Base-by-base conservation (phyloP, 2,888 invertebrate species). In the Heliconius hortense region DNA sequence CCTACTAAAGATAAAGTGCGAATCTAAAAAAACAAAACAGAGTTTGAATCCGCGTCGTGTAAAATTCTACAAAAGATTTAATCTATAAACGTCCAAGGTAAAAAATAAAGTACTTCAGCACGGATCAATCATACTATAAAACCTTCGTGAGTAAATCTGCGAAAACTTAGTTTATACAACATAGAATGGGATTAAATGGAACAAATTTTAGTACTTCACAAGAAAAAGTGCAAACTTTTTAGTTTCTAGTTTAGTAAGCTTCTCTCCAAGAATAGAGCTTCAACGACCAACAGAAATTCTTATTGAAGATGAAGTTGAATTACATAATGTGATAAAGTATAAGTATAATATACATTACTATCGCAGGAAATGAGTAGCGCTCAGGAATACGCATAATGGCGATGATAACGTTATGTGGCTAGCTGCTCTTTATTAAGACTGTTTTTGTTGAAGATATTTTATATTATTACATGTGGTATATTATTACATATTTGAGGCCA, bases 351-450 rank as follows among this genome's bases (percentile, higher is more conserved):
- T 28, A 60, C 53, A 56, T 63, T 59, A 53, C 43, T 13, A n/a
- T 63, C 63, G 7, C n/a, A 31, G 68, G 68, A 74, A 74, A 74
- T 74, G 68, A 74, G 48, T 60, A 0, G 62, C 68, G 43, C 74
- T 68, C 31, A 74, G 74, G 62, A 62, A 68, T 35, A 60, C 71
- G 43, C 43, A 39, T 39, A 26, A 66, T 26, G 39, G 18, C 35
- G 59, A 28, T 11, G 68, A 74, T 60, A 74, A 56, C 69, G 68
- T 62, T 35, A 68, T 60, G n/a, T 59, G 59, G 4, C 26, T 5
- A n/a, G 24, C 15, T 39, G 39, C n/a, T 66, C 3, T 56, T 31
- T 69, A 69, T 59, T n/a, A 35, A 69, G 31, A 69, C n/a, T 26
- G 26, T 5, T 43, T 43, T 43, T 39, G 8, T 13, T 15, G 13